Evolutionary conservation across 2,888 invertebrate genomes (phyloP).

Genomic region (Hermaeophaga mercurialis): DNA sequence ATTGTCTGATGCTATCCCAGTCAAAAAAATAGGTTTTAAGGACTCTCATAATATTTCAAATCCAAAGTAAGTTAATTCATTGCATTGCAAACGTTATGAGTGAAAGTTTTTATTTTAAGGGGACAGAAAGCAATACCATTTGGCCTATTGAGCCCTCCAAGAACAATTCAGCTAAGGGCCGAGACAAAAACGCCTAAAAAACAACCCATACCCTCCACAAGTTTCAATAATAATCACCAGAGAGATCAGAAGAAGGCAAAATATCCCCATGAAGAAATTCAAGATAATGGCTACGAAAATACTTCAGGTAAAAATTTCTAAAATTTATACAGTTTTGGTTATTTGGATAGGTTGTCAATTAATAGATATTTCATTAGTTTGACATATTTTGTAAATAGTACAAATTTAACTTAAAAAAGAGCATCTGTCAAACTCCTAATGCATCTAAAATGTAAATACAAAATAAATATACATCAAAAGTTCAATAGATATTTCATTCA

Average conservation of each 20-base stretch:
- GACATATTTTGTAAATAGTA: no score
- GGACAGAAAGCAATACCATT: constrained; percentile 34
- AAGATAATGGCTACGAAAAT: constrained; percentile 47
- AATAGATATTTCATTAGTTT: no score
- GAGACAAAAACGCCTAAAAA: constrained; percentile 44
- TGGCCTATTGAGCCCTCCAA: constrained; percentile 41
- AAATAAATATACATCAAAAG: no score
- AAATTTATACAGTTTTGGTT: no score
- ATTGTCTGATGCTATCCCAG: constrained; percentile 46
- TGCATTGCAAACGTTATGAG: neutral
- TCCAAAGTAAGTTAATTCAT: constrained; percentile 43
- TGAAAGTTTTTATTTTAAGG: constrained; percentile 31
- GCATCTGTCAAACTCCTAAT: no score
- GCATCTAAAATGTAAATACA: no score
- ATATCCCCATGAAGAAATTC: constrained; percentile 40
- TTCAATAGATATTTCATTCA: no score
- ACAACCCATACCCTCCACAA: constrained; percentile 39
- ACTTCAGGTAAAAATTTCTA: constrained; percentile 17
- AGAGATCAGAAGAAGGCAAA: constrained; percentile 15
- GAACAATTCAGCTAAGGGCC: constrained; percentile 35
- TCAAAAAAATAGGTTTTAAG: constrained; percentile 51
- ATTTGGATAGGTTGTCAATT: no score
- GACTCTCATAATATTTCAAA: constrained; percentile 50
- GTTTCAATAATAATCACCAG: constrained; percentile 32
- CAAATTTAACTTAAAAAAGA: no score